Evolutionary conservation across 2,888 invertebrate genomes (phyloP).

Genomic region (Lamproptera curius): DNA sequence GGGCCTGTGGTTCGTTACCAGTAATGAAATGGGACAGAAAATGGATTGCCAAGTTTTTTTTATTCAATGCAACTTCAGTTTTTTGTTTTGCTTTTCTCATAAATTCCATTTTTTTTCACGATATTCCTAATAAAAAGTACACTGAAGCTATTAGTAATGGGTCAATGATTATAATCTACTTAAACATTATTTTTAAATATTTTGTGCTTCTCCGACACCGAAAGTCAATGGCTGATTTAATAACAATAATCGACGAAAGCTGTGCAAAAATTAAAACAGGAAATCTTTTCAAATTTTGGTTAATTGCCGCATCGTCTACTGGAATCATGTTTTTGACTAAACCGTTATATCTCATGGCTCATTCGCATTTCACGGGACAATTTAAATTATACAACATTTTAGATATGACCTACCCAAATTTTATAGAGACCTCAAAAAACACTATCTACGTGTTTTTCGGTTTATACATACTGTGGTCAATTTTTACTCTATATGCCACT

Average conservation of each 20-base stretch:
- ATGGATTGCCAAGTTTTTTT: conserved; percentile 13
- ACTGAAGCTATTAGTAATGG: conserved; percentile 43
- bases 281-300: conserved; percentile 42
- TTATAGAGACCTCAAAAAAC: conserved; percentile 39
- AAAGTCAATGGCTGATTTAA: conserved; percentile 32
- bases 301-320: conserved; percentile 31
- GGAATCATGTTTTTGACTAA: conserved; percentile 42
- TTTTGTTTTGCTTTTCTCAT: conserved; percentile 25
- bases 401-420: conserved; percentile 40
- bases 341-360: conserved; percentile 39
- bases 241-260: conserved; percentile 39
- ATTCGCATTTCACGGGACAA: conserved; percentile 35
- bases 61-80: conserved; percentile 4
- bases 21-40: conserved; percentile 10
- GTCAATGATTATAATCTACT: conserved; percentile 37
- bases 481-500: conserved; percentile 39
- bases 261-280: conserved; percentile 36
- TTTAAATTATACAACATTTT: conserved; percentile 42
- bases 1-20: conserved; percentile 8
- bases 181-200: conserved; percentile 42
- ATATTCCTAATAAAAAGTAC: conserved; percentile 34
- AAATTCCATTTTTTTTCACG: conserved; percentile 38
- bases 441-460: conserved; percentile 29
- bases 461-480: conserved; percentile 27
- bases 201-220: conserved; percentile 34